Percentiles rank a stretch among this genome's conserved stretches.
These are phyloP conservation scores for Drosophila greeni DNA, from an alignment of 2,888 invertebrate genomes.

Conservation along the genomic window DNA sequence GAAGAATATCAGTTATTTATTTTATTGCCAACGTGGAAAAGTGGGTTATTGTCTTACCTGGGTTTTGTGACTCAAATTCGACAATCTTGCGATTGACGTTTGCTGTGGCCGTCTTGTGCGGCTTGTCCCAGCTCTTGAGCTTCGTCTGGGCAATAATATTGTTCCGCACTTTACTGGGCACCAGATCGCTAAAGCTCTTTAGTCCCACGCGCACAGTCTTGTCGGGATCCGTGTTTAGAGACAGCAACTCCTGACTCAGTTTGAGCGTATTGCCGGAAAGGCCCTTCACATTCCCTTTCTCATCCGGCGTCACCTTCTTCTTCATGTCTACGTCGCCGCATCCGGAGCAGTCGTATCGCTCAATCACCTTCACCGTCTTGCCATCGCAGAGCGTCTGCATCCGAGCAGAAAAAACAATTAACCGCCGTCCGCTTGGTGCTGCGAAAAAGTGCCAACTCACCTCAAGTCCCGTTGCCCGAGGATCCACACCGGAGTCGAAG, in stretches of 20 bases:
- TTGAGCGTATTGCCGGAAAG: conserved; percentile 92
- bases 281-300: conserved; percentile 89
- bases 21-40: no score
- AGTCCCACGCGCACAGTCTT: conserved; percentile 93
- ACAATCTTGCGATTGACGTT: conserved; percentile 87
- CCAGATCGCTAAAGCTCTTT: conserved; percentile 91
- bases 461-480: conserved; percentile 95
- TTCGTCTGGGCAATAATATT: conserved; percentile 89
- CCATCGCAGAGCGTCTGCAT: conserved; percentile 90
- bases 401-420: conserved; percentile 46
- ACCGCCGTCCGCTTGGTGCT: neutral
- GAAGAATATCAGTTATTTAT: neutral
- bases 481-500: conserved; percentile 98
- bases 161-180: conserved; percentile 90
- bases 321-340: conserved; percentile 97
- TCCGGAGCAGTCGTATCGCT: conserved; percentile 96
- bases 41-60: conserved; percentile 76
- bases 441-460: conserved; percentile 79
- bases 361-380: conserved; percentile 91
- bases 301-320: conserved; percentile 83
- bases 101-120: conserved; percentile 88
- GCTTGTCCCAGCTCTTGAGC: conserved; percentile 90
- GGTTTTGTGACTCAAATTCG: conserved; percentile 85
- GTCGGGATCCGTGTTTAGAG: conserved; percentile 85
- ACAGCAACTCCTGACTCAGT: conserved; percentile 74